Evolutionary conservation across 2,797 vertebrate genomes (phyloP), one percentile per base, ranked within the genome.

Genomic region (Parauchenoglanis punctatus): DNA sequence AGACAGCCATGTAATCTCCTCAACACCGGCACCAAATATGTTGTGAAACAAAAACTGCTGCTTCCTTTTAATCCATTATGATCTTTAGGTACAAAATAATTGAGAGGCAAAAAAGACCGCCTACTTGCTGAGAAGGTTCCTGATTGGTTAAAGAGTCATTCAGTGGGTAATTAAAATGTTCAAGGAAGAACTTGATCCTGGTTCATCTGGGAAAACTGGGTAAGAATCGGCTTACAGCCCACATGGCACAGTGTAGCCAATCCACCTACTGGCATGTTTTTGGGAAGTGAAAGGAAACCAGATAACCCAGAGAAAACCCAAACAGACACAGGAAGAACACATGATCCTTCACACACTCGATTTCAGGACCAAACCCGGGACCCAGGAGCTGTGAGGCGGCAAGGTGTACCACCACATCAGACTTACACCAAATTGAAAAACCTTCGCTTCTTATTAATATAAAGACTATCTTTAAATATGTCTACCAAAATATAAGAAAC

Each of bases 131-230:
- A 40, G 31, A 59, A 59, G 18, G 54, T 23, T 80, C 31, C 56
- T 80, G 77, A 40, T 80, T 59, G 56, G 77, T 59, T 80, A 80
- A 59, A 4, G 4, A 80, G 77, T 10, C 56, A 31, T 78, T 78
- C 7, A 11, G 1, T 31, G n/a, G 3, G 76, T 6, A 10, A 23
- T 35, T 58, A 25, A 61, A 81, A 17, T 25, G 7, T 18, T 18
- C 1, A 56, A 18, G 6, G n/a, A 49, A 7, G 7, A 75, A 23
- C 10, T 25, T 25, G 11, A 35, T 35, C 31, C 56, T 58, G 31
- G 54, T 58, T 59, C 10, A 80, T 4, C 10, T 58, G 28, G 77
- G 46, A 15, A 52, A 12, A 5, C 12, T 7, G 23, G 10, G 17
- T 3, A 7, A 40, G 28, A 20, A 31, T 44, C 35, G 18, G 31